Evolutionary conservation across 2,797 vertebrate species (phyloP), one percentile per base, ranked within the genome.

Genomic region (Crax fasciolata): DNA sequence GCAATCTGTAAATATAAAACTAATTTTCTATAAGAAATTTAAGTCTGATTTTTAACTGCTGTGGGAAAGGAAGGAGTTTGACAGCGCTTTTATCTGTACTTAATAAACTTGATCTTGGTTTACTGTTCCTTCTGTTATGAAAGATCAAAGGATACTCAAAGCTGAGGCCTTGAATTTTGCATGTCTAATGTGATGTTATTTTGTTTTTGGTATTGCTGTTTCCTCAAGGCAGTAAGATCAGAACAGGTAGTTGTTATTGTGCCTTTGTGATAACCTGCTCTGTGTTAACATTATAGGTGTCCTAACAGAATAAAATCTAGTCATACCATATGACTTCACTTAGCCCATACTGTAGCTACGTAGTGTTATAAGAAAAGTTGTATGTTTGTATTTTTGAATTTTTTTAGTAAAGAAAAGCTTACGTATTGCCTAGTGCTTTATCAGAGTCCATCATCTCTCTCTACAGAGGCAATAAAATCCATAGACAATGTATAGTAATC

Each of bases 21-120:
- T 51, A 39, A 39, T 11, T 75, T 87, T 63, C 35, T 70, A n/a
- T 49, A 71, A 67, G 67, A 77, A 86, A 74, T 46, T 76, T 91
- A 67, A 73, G 41, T 84, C 21, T 25, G 48, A 28, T 48, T 43
- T 76, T 73, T 94, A 95, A 94, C 92, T 89, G 79, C 86, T 74
- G 38, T 51, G 79, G 89, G 83, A 90, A 95, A 89, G 86, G 73
- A 91, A 93, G 80, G 84, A 89, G 27, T 66, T 44, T 80, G 52
- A n/a, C 43, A 83, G 57, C 38, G 27, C 97, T 97, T 97, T 95
- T 96, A 97, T 95, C 92, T 82, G 61, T 70, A 41, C 61, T 72
- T 84, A 94, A 85, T 73, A 92, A 94, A 92, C 58, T 51, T 55
- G 62, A 89, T 93, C 79, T 87, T 78, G 87, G 82, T 96, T 96